Conservation (phyloP, 2,888 invertebrate species). For the Stegana nigrithorax region DNA sequence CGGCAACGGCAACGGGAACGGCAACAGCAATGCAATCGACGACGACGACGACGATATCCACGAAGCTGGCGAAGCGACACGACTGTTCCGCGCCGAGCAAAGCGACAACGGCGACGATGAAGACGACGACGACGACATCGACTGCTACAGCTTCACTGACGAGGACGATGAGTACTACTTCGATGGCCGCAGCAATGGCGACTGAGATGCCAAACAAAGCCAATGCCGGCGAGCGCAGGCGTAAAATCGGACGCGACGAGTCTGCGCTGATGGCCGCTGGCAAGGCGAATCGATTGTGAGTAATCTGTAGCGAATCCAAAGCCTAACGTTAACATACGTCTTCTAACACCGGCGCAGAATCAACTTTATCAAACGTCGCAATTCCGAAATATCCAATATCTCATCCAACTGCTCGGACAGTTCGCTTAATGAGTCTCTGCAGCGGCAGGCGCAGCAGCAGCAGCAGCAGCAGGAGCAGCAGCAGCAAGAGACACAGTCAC, state of each 20-base stretch:
- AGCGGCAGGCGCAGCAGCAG: constrained; percentile 59
- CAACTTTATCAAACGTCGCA: constrained; percentile 67
- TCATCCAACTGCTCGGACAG: constrained; percentile 62
- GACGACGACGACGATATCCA: constrained; percentile 26
- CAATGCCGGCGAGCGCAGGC: constrained; percentile 40
- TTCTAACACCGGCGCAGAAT: constrained; percentile 47
- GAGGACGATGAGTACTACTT: constrained; percentile 69
- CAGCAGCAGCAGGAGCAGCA: constrained; percentile 44
- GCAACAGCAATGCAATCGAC: constrained; percentile 19
- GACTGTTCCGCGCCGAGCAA: constrained; percentile 49
- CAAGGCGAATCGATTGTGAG: constrained; percentile 69
- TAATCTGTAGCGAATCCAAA: constrained; percentile 22
- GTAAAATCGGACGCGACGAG: constrained; percentile 60
- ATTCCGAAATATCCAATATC: constrained; percentile 63
- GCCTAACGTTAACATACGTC: not conserved
- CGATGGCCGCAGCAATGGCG: constrained; percentile 58
- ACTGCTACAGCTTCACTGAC: constrained; percentile 60
- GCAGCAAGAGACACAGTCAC: constrained; percentile 41
- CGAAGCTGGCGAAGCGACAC: constrained; percentile 33
- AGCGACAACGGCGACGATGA: constrained; percentile 33
- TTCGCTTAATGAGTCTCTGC: constrained; percentile 63
- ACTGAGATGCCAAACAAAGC: constrained; percentile 29
- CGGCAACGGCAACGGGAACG: constrained; percentile 39
- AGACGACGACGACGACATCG: constrained; percentile 40
- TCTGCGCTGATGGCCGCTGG: constrained; percentile 67